Evolutionary conservation across 2,113 vertebrate species (phyloP), one percentile per base, ranked within the genome.

Genomic region (Phaethornis superciliosus): DNA sequence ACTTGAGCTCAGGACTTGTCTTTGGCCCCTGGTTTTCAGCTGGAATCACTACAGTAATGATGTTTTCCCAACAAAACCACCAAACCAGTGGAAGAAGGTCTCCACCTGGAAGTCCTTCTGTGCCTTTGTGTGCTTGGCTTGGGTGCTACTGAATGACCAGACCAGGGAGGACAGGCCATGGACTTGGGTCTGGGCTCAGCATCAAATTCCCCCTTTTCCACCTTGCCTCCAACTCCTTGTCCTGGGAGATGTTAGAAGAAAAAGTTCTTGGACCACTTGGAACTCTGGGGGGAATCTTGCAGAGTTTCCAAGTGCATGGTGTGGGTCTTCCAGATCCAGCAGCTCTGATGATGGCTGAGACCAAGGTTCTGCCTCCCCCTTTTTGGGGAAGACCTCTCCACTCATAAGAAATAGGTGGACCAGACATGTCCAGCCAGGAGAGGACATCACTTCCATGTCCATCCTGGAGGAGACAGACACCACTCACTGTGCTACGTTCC

Each of bases 31-130:
- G 65, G 17, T 71, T 62, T 87, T 54, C 62, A 62, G n/a, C 81
- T 52, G 30, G 33, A 82, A 35, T 67, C 28, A 3, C 37, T 30
- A 2, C 19, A 64, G 32, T 22, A n/a, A 2, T 40, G 51, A 9
- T 37, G 32, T 64, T 64, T 85, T 68, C 65, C 74, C 67, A 77
- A 20, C 9, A 35, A 33, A 33, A 20, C 7, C 21, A 10, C 37
- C 37, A 30, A 20, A 60, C 20, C 44, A 26, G 5, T 12, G 20
- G 59, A 35, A 49, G 23, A 33, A 51, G 8, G 21, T 69, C 54
- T n/a, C 12, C 6, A n/a, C 44, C 14, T 13, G 24, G 35, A 44
- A 0, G 0, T 46, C 33, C 68, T 42, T 28, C 21, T 28, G 4
- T 11, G 37, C 49, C 72, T 58, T 27, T 65, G 32, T 8, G 52